phyloP scores from a whole-genome alignment of 2,113 vertebrate species.

The Tyrannus savana region DNA sequence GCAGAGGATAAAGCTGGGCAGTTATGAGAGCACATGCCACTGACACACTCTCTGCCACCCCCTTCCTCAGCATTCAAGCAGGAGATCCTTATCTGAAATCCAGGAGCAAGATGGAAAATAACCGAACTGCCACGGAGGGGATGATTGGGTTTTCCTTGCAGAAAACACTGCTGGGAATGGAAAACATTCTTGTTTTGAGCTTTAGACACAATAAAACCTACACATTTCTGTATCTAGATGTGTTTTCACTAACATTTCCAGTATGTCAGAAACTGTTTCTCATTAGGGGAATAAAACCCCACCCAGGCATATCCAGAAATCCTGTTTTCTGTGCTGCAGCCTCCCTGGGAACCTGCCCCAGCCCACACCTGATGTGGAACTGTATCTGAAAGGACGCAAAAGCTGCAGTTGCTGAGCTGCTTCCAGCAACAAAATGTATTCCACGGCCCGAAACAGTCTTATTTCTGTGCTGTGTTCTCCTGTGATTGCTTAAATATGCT shows the following conservation, averaged over 20 bases:
- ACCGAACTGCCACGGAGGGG: background rate
- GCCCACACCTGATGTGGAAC: background rate
- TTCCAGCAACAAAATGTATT: slow-evolving; percentile 11
- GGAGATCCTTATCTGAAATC: background rate
- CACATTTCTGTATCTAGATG: background rate
- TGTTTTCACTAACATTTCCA: background rate
- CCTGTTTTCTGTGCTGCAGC: background rate
- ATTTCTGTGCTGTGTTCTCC: background rate
- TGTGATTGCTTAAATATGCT: background rate
- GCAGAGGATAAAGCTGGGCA: background rate
- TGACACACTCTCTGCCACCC: background rate
- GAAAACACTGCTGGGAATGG: background rate
- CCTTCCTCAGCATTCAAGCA: background rate
- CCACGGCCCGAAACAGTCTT: background rate
- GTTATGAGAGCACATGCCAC: background rate
- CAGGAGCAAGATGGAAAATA: background rate
- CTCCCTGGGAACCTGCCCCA: background rate
- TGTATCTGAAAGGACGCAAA: background rate
- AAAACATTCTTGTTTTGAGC: background rate
- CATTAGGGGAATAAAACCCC: fast-evolving
- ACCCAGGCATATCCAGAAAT: background rate
- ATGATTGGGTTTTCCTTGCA: background rate
- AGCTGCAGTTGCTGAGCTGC: slow-evolving; percentile 8
- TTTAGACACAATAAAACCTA: background rate
- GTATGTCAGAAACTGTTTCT: background rate